Percentiles rank a stretch among this genome's conserved stretches.
Conservation (phyloP, 92 coral and sea anemone species). For the Pocillopora meandrina region DNA sequence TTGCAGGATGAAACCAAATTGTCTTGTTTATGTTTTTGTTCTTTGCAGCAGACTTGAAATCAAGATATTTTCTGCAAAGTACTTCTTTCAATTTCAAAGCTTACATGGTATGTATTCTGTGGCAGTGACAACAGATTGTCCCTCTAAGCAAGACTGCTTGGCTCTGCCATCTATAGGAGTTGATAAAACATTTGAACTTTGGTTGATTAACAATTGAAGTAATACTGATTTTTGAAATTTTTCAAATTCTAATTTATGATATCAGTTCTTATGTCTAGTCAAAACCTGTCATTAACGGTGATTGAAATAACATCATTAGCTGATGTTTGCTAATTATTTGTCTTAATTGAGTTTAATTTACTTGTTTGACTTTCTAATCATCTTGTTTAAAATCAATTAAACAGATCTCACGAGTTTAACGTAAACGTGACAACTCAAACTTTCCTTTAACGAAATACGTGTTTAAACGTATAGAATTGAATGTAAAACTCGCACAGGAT, state of each 20-base stretch:
- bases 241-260: neutral
- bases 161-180: conserved; percentile 37
- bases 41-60: too few species aligned
- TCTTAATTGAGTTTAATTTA: conserved; percentile 1
- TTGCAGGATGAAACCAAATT: too few species aligned
- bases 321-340: neutral
- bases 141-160: conserved; percentile 45
- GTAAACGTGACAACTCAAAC: neutral
- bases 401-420: neutral
- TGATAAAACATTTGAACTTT: conserved; percentile 2
- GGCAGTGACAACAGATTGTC: conserved; percentile 27
- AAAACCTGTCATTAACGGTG: conserved; percentile 13
- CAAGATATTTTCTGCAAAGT: neutral
- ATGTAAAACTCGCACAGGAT: conserved; percentile 16
- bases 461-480: neutral
- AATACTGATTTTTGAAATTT: neutral
- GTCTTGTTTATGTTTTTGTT: too few species aligned
- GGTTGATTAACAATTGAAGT: neutral
- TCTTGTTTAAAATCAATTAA: neutral
- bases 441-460: neutral
- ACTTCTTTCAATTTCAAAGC: neutral
- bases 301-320: conserved; percentile 5
- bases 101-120: conserved; percentile 48
- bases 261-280: conserved; percentile 1
- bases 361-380: neutral